Base-by-base conservation (phyloP, 2,797 vertebrate species). In the Schizopygopsis malacanthus region DNA sequence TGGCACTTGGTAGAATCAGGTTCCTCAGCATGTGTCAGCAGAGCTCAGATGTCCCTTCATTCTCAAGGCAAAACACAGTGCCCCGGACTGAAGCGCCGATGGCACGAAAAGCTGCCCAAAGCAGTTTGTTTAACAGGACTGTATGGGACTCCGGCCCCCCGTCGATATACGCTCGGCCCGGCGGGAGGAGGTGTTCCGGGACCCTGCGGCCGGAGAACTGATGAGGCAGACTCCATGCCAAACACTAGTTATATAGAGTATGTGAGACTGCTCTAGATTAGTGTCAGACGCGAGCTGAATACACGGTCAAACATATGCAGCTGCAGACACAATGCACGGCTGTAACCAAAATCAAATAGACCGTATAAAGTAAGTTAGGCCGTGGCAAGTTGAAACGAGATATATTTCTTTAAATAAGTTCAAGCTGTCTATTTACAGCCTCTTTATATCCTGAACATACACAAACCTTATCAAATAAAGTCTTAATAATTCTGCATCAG, bases 51-150 rank as follows among this genome's bases (percentile, higher is more conserved):
- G 33, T 52, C 20, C 47, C 52, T 54, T 56, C 41, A 59, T 83
- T 75, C 45, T 63, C 50, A 16, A 28, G 45, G n/a, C 33, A 45
- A 79, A 76, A 87, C 12, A 7, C 79, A 77, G 54, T 25, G 70
- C 83, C 77, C 71, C 50, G 22, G 56, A 83, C 37, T 81, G 59
- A 81, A 83, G 25, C 4, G 18, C 67, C 47, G 76, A 52, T 79
- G 79, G 85, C 83, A 87, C 69, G 65, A 85, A 87, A 83, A 79
- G 72, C 72, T 87, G 86, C 65, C 77, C 65, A 73, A 71, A 87
- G 79, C 69, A 61, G 71, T 88, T 81, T 47, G 82, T 61, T 37
- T 77, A 89, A 88, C 75, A 85, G 47, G 59, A 54, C 72, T 47
- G 82, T 85, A 76, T 84, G 81, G 76, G 82, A n/a, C 50, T 69